phyloP scores from a whole-genome alignment of 1,140 invertebrate genomes.

The Drosophila pseudoananassae region DNA sequence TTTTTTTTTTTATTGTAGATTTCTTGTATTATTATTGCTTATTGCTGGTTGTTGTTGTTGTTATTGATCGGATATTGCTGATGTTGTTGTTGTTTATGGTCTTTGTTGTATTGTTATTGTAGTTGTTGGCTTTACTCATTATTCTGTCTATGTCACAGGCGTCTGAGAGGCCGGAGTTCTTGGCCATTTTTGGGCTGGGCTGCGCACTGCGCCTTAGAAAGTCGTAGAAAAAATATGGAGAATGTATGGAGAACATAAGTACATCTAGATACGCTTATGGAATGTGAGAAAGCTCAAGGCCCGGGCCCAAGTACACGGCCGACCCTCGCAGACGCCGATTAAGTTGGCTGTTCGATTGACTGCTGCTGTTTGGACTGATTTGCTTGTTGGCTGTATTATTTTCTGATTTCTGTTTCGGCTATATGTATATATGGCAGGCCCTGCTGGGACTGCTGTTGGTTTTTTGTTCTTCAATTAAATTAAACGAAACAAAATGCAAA shows the following conservation, averaged over 20 bases:
- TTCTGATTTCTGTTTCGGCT: constrained; percentile 26
- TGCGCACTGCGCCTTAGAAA: neutral
- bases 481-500: constrained; percentile 50
- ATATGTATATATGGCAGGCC: constrained; percentile 13
- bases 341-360: constrained; percentile 23
- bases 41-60: constrained; percentile 60
- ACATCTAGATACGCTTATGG: constrained; percentile 35
- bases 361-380: constrained; percentile 44
- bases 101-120: constrained; percentile 56
- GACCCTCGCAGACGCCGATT: constrained; percentile 37
- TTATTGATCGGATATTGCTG: constrained; percentile 73
- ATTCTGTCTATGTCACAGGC: constrained; percentile 52
- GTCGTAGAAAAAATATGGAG: constrained; percentile 9
- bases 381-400: constrained; percentile 43
- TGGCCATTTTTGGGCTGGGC: neutral
- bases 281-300: constrained; percentile 45
- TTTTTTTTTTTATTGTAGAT: constrained; percentile 43
- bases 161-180: constrained; percentile 26
- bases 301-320: neutral
- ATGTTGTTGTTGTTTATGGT: constrained; percentile 61
- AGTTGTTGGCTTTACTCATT: constrained; percentile 51
- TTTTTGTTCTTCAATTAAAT: constrained; percentile 36
- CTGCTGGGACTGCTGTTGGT: constrained; percentile 30
- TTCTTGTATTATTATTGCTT: constrained; percentile 56
- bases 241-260: constrained; percentile 31